phyloP scores from a whole-genome alignment of 2,113 vertebrate genomes.

The Pterocles burchelli region DNA sequence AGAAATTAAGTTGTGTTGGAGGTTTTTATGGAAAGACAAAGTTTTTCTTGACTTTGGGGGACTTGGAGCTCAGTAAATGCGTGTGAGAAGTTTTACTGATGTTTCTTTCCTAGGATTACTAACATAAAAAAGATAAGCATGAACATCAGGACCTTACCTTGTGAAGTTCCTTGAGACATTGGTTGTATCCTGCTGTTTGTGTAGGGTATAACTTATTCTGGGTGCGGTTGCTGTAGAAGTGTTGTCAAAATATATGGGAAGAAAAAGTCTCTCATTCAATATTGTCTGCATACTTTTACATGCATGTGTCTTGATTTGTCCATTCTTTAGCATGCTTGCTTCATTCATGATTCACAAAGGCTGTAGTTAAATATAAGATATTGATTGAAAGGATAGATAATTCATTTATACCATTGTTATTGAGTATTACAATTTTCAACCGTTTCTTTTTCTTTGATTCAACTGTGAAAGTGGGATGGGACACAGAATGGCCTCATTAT shows the following conservation, averaged over 20 bases:
- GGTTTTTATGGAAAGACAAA: neutral
- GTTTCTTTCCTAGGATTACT: neutral
- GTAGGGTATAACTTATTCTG: neutral
- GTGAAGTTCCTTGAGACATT: neutral
- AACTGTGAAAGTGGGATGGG: constrained; percentile 68
- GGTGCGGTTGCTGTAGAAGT: neutral
- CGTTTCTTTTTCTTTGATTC: constrained; percentile 66
- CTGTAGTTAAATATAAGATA: constrained; percentile 28
- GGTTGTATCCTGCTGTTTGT: neutral
- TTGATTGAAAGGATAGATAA: constrained; percentile 57
- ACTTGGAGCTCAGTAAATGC: neutral
- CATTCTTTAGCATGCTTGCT: constrained; percentile 9
- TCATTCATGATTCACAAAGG: constrained; percentile 45
- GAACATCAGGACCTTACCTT: neutral
- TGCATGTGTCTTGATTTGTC: constrained; percentile 36
- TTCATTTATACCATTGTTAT: constrained; percentile 66
- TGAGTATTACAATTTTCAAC: constrained; percentile 57
- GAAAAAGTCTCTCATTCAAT: neutral
- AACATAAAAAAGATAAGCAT: neutral
- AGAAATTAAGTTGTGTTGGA: neutral
- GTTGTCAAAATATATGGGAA: neutral
- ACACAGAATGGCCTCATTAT: constrained; percentile 84
- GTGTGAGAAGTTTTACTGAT: neutral
- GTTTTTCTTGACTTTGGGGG: neutral
- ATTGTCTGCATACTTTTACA: constrained; percentile 45